These are phyloP conservation scores for Genyomyrus donnyi DNA, from an alignment of 2,113 vertebrate species.

Conservation along the genomic window DNA sequence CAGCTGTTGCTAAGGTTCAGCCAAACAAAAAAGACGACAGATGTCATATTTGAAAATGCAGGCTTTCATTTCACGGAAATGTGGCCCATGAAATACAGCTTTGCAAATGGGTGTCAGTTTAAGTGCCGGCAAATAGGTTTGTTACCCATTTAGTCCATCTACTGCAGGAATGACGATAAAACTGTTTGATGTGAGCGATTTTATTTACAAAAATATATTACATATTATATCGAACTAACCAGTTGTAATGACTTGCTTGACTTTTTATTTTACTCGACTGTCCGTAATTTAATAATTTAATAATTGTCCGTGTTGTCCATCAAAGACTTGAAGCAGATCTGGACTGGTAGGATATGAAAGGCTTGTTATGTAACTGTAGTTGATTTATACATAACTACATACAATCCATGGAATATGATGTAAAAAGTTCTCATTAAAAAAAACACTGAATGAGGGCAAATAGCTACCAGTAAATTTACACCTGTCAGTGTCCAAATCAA, in stretches of 20 bases:
- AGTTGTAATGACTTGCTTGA: neutral
- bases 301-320: neutral
- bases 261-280: neutral
- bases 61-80: neutral
- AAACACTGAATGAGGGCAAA: neutral
- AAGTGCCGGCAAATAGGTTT: neutral
- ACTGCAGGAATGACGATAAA: neutral
- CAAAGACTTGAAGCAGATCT: neutral
- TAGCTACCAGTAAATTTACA: neutral
- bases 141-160: neutral
- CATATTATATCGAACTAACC: neutral
- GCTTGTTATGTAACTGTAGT: neutral
- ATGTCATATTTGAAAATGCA: neutral
- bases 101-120: neutral
- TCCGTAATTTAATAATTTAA: neutral
- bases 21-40: slow-evolving; percentile 3
- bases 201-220: neutral
- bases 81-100: neutral
- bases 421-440: neutral
- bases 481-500: neutral
- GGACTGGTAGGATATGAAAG: neutral
- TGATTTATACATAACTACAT: neutral
- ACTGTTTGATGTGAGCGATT: neutral
- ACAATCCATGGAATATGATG: neutral
- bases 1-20: neutral